Evolutionary conservation across 1,140 invertebrate genomes (phyloP).

Genomic region (Camponotus pennsylvanicus): DNA sequence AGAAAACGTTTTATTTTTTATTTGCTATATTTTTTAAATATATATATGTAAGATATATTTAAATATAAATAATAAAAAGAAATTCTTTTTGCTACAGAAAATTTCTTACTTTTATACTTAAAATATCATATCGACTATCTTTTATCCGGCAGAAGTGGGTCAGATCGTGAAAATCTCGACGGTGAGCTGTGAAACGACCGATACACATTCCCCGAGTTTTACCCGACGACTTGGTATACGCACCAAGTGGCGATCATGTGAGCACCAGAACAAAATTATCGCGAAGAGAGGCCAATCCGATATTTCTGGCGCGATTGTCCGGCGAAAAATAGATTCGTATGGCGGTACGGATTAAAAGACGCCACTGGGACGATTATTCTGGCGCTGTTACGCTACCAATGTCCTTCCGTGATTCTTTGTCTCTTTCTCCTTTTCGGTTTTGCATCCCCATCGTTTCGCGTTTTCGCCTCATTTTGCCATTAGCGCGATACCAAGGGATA

Average conservation of each 20-base stretch:
- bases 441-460: no score
- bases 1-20: neutral
- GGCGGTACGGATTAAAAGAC: constrained; percentile 82
- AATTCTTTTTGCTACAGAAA: neutral
- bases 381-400: constrained; percentile 64
- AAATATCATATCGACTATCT: neutral
- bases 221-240: constrained; percentile 40
- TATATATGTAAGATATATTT: neutral
- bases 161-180: neutral
- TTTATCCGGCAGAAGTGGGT: constrained; percentile 25
- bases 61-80: neutral
- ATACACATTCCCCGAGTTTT: constrained; percentile 43
- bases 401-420: constrained; percentile 72
- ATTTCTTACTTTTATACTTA: neutral
- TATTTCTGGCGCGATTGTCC: constrained; percentile 85
- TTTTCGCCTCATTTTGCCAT: neutral
- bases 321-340: constrained; percentile 84
- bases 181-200: constrained; percentile 43
- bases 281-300: constrained; percentile 79
- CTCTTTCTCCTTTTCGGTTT: neutral
- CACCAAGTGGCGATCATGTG: constrained; percentile 79
- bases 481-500: neutral
- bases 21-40: neutral
- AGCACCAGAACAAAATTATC: constrained; percentile 82
- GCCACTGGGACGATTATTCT: constrained; percentile 76